Evolutionary conservation across 2,797 vertebrate species (phyloP).

Genomic region (Orestias chungarensis): DNA sequence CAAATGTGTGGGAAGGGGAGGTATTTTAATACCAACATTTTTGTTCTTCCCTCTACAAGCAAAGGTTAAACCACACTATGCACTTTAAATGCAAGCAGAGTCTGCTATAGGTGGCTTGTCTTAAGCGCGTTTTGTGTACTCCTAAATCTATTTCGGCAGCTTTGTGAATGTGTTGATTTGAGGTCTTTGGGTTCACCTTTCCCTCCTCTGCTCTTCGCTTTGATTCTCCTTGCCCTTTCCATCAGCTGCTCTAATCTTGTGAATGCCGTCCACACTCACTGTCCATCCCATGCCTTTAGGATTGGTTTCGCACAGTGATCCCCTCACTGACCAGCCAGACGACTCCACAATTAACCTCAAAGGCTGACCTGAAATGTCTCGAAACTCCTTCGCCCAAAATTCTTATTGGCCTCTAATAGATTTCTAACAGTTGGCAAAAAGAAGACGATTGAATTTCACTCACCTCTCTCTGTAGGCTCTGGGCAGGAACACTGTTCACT

Average conservation of each 20-base stretch:
- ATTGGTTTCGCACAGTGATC: slow-evolving; percentile 74
- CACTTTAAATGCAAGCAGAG: slow-evolving; percentile 37
- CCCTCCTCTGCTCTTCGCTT: slow-evolving; percentile 15
- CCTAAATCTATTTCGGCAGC: slow-evolving; percentile 61
- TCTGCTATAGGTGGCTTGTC: slow-evolving; percentile 38
- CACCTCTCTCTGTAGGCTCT: slow-evolving; percentile 34
- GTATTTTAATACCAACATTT: slow-evolving; percentile 40
- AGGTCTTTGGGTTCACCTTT: slow-evolving; percentile 52
- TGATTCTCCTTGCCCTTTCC: slow-evolving; percentile 46
- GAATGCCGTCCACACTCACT: slow-evolving; percentile 65
- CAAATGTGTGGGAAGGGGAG: slow-evolving; percentile 11
- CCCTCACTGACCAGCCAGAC: slow-evolving; percentile 72
- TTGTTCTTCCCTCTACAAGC: slow-evolving; percentile 27
- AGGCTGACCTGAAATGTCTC: slow-evolving; percentile 78
- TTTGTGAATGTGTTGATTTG: slow-evolving; percentile 61
- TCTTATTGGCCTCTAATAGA: slow-evolving; percentile 73
- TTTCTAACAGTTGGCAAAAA: slow-evolving; percentile 70
- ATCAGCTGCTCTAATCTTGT: slow-evolving; percentile 73
- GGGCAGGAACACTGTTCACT: slow-evolving; percentile 47
- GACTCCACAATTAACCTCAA: slow-evolving; percentile 79
- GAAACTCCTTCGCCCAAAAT: slow-evolving; percentile 61
- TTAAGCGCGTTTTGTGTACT: slow-evolving; percentile 47
- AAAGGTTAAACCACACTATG: slow-evolving; percentile 44
- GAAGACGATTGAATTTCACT: slow-evolving; percentile 66
- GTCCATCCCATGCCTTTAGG: slow-evolving; percentile 70